Evolutionary conservation across 2,888 invertebrate genomes (phyloP), one percentile per base, ranked within the genome.

Genomic region (Schizotus pectinicornis): DNA sequence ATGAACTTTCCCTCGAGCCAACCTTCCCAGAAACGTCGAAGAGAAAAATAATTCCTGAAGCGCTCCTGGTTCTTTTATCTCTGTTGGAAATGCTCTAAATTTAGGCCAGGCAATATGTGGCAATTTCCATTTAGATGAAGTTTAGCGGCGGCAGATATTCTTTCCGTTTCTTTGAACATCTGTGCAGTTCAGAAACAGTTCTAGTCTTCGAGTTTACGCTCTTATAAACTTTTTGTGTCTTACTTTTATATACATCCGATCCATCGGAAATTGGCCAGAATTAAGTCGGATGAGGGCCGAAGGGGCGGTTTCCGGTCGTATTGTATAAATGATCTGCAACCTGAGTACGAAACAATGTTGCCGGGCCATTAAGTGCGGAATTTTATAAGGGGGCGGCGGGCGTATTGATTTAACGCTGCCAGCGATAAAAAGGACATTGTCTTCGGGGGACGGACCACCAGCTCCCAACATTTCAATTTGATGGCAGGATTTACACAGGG

Each of bases 101-200:
- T 68, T 65, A 59, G 60, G 59, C 47, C 61, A 62, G 59, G 68
- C 68, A 69, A 71, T 72, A 70, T 71, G 70, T 70, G 65, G 65
- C 70, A 72, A 73, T 73, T 73, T 74, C 74, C 74, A 73, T 73
- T 73, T 74, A 74, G 72, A 72, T 73, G 70, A 70, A 73, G 69
- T 72, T 72, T 68, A 67, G 62, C 66, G 62, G 58, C 64, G 56
- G 61, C 63, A 61, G 64, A 67, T 67, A 68, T 70, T 68, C 67
- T 68, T 70, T 69, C 64, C 62, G 49, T 64, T 68, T 67, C 68
- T 70, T 64, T 65, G 64, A 65, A 68, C 71, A 71, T 70, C 69
- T 72, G 71, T 68, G 69, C 64, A 69, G 62, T 69, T 67, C 62
- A 56, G 67, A 62, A 69, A 65, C 55, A 65, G 64, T 67, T 65